phyloP scores from a whole-genome alignment of 1,140 invertebrate species.

The Trinorchestia longiramus region DNA sequence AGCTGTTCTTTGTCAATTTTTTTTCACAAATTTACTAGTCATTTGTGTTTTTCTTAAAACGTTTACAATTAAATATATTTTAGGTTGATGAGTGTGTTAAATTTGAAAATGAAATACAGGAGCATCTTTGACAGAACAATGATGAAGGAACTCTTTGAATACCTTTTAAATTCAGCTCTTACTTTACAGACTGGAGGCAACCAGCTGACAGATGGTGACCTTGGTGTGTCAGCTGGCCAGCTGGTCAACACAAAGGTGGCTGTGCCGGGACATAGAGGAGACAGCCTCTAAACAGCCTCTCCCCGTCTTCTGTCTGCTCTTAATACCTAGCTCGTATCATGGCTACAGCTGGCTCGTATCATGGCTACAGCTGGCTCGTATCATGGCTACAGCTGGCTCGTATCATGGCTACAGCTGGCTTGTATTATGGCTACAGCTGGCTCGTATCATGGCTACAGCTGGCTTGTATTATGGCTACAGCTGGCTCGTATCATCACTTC shows the following conservation, averaged over 20 bases:
- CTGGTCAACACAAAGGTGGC: slow-evolving; percentile 36
- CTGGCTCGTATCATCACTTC: neutral
- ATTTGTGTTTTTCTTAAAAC: too few species aligned
- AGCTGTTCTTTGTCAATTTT: too few species aligned
- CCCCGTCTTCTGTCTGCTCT: neutral
- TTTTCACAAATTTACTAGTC: too few species aligned
- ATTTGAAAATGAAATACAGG: too few species aligned
- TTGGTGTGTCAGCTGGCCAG: slow-evolving; percentile 7
- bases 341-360: neutral
- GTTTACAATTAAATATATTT: too few species aligned
- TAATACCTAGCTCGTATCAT: neutral
- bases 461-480: too few species aligned
- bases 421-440: neutral
- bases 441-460: neutral
- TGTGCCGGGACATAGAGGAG: slow-evolving; percentile 30
- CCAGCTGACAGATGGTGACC: slow-evolving; percentile 42
- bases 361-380: neutral
- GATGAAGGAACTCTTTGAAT: too few species aligned
- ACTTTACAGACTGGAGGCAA: neutral
- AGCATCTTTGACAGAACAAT: too few species aligned
- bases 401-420: neutral
- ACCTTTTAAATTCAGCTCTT: neutral
- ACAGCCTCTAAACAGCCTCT: neutral
- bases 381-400: neutral
- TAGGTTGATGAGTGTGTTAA: too few species aligned